Conservation (phyloP, 1,140 invertebrate species). For the Proctacanthus coquilletti region DNA sequence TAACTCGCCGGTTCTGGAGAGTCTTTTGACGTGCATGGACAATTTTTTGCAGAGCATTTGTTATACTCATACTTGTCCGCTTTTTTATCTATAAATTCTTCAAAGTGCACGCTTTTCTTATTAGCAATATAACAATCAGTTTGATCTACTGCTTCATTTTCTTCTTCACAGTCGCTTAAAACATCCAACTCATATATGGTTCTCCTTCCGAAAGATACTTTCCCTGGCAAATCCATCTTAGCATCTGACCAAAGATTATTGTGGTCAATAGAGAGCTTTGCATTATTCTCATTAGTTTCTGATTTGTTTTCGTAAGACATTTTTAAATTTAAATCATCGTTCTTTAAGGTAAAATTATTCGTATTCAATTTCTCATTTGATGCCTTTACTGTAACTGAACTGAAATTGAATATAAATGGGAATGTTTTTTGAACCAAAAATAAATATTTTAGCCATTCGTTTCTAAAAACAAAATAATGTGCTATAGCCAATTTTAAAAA, state of each 20-base stretch:
- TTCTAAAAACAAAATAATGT: too few species aligned
- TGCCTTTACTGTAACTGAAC: slow-evolving; percentile 9
- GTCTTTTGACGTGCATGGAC: slow-evolving; percentile 22
- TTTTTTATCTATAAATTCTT: slow-evolving; percentile 13
- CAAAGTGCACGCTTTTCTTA: slow-evolving; percentile 23
- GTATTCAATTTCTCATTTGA: slow-evolving; percentile 14
- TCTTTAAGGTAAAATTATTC: slow-evolving; percentile 9
- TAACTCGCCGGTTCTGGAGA: slow-evolving; percentile 15
- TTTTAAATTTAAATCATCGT: too few species aligned
- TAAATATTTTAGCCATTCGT: too few species aligned
- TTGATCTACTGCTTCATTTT: slow-evolving; percentile 14
- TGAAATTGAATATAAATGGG: not conserved
- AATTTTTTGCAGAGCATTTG: slow-evolving; percentile 26
- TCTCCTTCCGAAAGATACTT: slow-evolving; percentile 27
- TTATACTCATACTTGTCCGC: slow-evolving; percentile 26
- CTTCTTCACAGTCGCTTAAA: slow-evolving; percentile 26
- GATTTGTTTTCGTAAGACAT: too few species aligned
- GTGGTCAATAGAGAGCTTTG: not conserved
- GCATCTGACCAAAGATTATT: slow-evolving; percentile 8
- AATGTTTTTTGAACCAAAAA: not conserved
- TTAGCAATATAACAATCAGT: slow-evolving; percentile 3
- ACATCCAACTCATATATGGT: slow-evolving; percentile 10
- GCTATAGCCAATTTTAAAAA: too few species aligned
- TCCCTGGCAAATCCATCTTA: slow-evolving; percentile 23
- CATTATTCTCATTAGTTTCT: not conserved